A percentile compares a stretch with the other conserved stretches of the same genome.
Evolutionary conservation across 2,888 invertebrate species (phyloP).

Genomic region (Rhagophthalmus giganteus): DNA sequence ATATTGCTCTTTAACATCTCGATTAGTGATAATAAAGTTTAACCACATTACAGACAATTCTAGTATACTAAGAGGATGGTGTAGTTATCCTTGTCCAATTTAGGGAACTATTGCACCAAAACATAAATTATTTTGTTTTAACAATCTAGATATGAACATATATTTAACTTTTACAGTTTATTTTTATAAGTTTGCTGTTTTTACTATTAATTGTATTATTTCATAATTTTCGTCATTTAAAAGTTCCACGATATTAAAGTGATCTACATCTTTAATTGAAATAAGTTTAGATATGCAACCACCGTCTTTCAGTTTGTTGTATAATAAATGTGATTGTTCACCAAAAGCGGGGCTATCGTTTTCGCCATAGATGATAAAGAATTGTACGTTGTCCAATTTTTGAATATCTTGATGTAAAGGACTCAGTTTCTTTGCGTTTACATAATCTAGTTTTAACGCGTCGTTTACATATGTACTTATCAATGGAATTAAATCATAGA

Average conservation of each 20-base stretch:
- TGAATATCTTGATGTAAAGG: constrained; percentile 50
- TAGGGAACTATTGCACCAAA: no score
- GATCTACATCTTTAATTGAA: constrained; percentile 63
- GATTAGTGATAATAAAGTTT: no score
- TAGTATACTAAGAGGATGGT: no score
- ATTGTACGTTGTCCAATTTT: constrained; percentile 1
- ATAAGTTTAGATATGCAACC: constrained; percentile 63
- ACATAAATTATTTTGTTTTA: no score
- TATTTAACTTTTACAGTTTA: constrained; percentile 1
- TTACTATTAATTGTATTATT: constrained; percentile 16
- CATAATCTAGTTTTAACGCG: constrained; percentile 65
- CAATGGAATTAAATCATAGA: constrained; percentile 76
- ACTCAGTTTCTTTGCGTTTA: constrained; percentile 59
- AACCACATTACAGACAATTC: no score
- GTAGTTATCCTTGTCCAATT: no score
- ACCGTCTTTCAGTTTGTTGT: constrained; percentile 57
- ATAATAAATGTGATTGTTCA: constrained; percentile 66
- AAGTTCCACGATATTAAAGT: constrained; percentile 78
- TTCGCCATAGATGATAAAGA: constrained; percentile 55
- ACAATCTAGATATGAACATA: no score
- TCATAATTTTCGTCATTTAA: constrained; percentile 55
- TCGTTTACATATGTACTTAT: constrained; percentile 69
- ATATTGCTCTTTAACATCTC: no score
- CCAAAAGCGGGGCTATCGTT: constrained; percentile 72
- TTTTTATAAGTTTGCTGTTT: no score